Conservation (phyloP, 2,888 invertebrate genomes). For the Troilus luridus region DNA sequence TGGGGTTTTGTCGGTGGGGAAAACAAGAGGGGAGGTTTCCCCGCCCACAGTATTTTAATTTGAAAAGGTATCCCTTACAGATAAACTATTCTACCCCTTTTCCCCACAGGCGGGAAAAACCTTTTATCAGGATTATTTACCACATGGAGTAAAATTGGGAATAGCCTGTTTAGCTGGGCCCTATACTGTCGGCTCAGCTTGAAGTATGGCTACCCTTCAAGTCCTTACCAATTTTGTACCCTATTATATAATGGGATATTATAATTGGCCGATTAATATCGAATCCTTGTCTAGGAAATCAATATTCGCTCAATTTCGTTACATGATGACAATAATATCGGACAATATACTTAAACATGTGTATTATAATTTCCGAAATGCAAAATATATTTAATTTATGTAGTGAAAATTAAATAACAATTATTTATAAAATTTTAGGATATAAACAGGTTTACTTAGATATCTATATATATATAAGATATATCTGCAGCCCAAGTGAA, state of each 20-base stretch:
- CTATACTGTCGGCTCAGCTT: background rate
- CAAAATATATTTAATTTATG: too few species aligned
- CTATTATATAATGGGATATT: background rate
- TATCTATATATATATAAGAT: too few species aligned
- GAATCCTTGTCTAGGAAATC: background rate
- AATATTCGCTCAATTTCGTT: background rate
- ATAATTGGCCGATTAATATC: background rate
- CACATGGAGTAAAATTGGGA: background rate
- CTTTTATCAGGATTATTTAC: slow-evolving; percentile 47
- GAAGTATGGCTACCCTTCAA: background rate
- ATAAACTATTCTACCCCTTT: background rate
- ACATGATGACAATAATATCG: too few species aligned
- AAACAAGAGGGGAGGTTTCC: background rate
- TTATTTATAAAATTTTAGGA: too few species aligned
- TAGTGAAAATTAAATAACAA: too few species aligned
- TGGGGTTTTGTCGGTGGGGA: slow-evolving; percentile 14
- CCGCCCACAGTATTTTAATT: slow-evolving; percentile 47
- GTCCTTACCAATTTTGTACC: background rate
- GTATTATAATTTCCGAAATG: too few species aligned
- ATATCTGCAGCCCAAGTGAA: too few species aligned
- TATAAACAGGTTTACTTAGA: too few species aligned
- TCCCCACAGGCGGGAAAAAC: background rate
- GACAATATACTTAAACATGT: too few species aligned
- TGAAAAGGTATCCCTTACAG: slow-evolving; percentile 45
- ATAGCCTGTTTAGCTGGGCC: background rate